Percentiles rank a stretch among this genome's conserved stretches.
These are phyloP conservation scores for Nasonia giraulti DNA, from an alignment of 1,140 invertebrate genomes.

Conservation along the genomic window DNA sequence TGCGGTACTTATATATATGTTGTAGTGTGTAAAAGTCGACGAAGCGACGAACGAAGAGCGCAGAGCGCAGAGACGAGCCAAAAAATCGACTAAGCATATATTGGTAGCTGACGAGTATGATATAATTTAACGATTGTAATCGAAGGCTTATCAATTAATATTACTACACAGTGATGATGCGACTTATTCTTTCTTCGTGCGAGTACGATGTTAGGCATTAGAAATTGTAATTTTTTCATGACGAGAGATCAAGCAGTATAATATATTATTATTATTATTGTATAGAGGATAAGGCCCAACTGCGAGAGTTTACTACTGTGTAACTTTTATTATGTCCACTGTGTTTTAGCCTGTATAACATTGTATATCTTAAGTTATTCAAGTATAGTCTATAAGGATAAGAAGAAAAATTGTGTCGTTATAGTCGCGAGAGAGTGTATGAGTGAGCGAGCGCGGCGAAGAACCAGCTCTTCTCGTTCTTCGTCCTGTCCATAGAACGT, in stretches of 20 bases:
- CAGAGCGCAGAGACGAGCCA: constrained; percentile 8
- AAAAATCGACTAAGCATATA: constrained; percentile 45
- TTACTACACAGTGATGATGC: constrained; percentile 18
- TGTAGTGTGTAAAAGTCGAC: not conserved
- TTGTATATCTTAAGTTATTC: not conserved
- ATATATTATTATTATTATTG: constrained; percentile 24
- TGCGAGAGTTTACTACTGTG: constrained; percentile 27
- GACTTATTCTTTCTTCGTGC: not conserved
- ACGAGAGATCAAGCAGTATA: constrained; percentile 45
- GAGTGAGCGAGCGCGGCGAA: not conserved
- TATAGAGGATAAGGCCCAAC: constrained; percentile 33
- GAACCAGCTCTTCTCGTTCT: not conserved
- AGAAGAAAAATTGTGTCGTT: constrained; percentile 9
- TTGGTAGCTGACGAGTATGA: not conserved
- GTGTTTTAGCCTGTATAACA: not conserved
- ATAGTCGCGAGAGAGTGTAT: not conserved
- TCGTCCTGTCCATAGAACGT: not conserved
- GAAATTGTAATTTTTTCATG: constrained; percentile 45
- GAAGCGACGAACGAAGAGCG: not conserved
- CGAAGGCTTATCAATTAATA: not conserved
- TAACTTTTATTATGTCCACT: constrained; percentile 21
- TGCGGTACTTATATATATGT: not conserved
- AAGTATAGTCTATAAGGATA: not conserved
- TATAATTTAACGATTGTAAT: not conserved
- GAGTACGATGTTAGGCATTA: not conserved